Evolutionary conservation across 2,888 invertebrate species (phyloP).

Genomic region (Melanchra persicariae): DNA sequence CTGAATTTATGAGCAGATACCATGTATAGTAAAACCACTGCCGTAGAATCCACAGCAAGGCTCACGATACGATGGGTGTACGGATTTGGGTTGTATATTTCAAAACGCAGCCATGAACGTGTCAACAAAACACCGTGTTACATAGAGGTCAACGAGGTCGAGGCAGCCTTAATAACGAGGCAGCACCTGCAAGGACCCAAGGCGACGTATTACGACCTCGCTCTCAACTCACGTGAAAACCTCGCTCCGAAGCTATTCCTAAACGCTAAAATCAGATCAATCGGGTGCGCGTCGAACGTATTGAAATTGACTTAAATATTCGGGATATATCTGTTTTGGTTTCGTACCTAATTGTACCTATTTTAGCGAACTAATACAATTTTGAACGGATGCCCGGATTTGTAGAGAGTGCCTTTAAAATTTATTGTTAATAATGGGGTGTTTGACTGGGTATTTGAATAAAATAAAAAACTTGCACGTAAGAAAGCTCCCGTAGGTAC

Average conservation of each 20-base stretch:
- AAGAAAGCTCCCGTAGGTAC: no score
- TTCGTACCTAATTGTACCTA: conserved; percentile 46
- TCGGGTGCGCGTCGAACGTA: conserved; percentile 36
- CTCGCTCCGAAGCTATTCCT: conserved; percentile 51
- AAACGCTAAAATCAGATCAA: conserved; percentile 55
- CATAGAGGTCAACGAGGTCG: conserved; percentile 27
- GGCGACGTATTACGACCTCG: conserved; percentile 45
- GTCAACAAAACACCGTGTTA: conserved; percentile 1
- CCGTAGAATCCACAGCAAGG: background rate
- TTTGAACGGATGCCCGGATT: conserved; percentile 5
- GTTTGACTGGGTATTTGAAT: no score
- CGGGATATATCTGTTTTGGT: conserved; percentile 21
- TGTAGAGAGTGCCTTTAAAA: background rate
- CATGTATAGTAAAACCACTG: background rate
- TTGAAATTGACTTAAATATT: conserved; percentile 42
- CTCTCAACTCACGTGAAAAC: conserved; percentile 59
- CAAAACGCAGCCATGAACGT: conserved; percentile 4
- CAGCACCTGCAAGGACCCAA: conserved; percentile 71
- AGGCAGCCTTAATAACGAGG: conserved; percentile 66
- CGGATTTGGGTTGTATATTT: conserved; percentile 13
- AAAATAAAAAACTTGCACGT: no score
- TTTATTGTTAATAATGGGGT: background rate
- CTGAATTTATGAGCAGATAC: background rate
- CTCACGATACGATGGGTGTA: no score
- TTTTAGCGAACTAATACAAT: conserved; percentile 36